phyloP scores from a whole-genome alignment of 2,888 invertebrate genomes.

The Athripsodes cinereus region DNA sequence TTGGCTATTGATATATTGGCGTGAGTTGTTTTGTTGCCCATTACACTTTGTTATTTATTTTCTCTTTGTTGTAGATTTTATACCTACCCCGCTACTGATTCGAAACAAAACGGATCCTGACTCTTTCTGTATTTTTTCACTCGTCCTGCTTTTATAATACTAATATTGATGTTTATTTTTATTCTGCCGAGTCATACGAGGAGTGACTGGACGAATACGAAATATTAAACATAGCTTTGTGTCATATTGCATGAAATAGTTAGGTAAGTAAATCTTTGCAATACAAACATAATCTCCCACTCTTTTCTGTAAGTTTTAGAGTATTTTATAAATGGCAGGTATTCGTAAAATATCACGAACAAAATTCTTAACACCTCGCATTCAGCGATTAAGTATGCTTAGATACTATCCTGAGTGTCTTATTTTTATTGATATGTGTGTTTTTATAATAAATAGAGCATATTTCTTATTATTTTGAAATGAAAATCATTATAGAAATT shows the following conservation, averaged over 20 bases:
- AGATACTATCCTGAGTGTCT: no score
- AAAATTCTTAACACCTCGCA: no score
- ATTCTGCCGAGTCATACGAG: slow-evolving; percentile 23
- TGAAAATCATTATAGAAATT: slow-evolving; percentile 21
- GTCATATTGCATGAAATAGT: neutral
- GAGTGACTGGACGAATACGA: slow-evolving; percentile 8
- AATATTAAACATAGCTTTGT: slow-evolving; percentile 2
- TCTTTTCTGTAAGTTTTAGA: no score
- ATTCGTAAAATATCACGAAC: no score
- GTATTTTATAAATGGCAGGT: no score
- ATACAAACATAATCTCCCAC: neutral
- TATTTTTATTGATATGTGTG: no score
- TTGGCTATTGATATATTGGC: slow-evolving; percentile 25
- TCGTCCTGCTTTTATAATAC: slow-evolving; percentile 1
- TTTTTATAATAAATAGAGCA: no score
- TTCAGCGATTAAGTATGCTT: no score
- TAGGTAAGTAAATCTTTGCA: neutral
- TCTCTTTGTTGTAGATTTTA: slow-evolving; percentile 21
- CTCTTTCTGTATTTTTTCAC: neutral
- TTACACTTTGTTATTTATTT: slow-evolving; percentile 27
- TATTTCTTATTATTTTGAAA: slow-evolving; percentile 20
- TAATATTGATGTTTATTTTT: slow-evolving; percentile 15
- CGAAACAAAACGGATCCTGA: neutral
- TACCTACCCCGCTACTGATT: slow-evolving; percentile 22
- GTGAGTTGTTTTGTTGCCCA: slow-evolving; percentile 26